Base-by-base conservation (phyloP, 2,113 vertebrate species). In the Talpa occidentalis region DNA sequence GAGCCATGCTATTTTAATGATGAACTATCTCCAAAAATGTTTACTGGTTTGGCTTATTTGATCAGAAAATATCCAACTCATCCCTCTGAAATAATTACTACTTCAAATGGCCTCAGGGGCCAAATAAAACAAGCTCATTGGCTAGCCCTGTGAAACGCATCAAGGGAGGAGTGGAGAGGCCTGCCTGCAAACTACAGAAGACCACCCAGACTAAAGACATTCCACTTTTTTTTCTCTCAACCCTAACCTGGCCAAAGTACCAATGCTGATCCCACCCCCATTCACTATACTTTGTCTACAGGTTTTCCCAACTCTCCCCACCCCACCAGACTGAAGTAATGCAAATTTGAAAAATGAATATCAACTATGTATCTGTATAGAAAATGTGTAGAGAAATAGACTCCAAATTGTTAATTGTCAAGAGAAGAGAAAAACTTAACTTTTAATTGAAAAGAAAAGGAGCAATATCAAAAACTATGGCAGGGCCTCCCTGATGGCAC, bases 381-480 rank as follows among this genome's bases (percentile, higher is more conserved):
- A 90, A 84, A 84, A 82, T 42, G 12, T 60, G 24, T 64, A 40
- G 11, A 49, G 19, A 52, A 44, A 81, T 85, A 87, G 40, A 89
- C 35, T 80, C 26, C 49, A 35, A 64, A 52, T 17, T 17, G 16
- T 52, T 52, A 52, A 52, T 17, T 17, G 47, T 49, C 47, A 52
- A 52, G 49, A 74, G 22, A 89, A 74, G 49, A 79, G 24, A 52
- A 59, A 82, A 91, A 69, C 44, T 24, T 70, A 66, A 74, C 10
- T 93, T 94, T 59, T 77, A 66, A 74, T 69, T 88, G 47, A 66
- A 88, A 80, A 77, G 35, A 83, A 62, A 52, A 62, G n/a, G 10
- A 49, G 10, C 2, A 89, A n/a, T 30, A 74, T 79, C 32, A 83
- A 86, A 49, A 94, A 11, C 54, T 37, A 81, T 47, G 21, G 40